Conservation (phyloP, 2,113 vertebrate genomes). For the Parus major region DNA sequence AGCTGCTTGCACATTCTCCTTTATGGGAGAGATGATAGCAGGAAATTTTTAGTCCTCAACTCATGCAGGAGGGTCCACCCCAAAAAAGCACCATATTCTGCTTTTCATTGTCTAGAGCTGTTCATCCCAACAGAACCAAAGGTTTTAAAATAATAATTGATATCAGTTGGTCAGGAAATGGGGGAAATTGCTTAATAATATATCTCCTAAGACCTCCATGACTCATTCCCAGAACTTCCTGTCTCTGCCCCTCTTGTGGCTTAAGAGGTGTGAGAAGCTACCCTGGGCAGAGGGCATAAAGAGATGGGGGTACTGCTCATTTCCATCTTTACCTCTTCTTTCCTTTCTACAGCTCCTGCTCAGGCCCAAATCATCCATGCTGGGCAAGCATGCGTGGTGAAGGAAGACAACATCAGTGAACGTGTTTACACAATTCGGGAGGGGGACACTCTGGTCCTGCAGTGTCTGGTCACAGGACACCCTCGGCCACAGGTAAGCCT, state of each 20-base stretch:
- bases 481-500: slow-evolving; percentile 90
- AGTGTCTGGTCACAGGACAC: slow-evolving; percentile 95
- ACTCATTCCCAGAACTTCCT: background rate
- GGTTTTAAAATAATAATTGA: background rate
- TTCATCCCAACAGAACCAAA: background rate
- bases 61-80: rapidly evolving
- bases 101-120: background rate
- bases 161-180: background rate
- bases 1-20: background rate
- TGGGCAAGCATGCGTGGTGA: slow-evolving; percentile 94
- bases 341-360: slow-evolving; percentile 83
- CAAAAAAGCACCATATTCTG: background rate
- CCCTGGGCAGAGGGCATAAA: background rate
- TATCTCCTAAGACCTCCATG: background rate
- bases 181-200: background rate
- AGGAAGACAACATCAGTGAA: slow-evolving; percentile 97
- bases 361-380: slow-evolving; percentile 96
- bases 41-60: background rate
- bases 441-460: slow-evolving; percentile 89
- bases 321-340: background rate
- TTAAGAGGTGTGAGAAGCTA: background rate
- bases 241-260: background rate
- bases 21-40: background rate
- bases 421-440: slow-evolving; percentile 97
- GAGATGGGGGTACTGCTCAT: background rate